Evolutionary conservation across 2,113 vertebrate genomes (phyloP), one percentile per base, ranked within the genome.

Genomic region (Erythrolamprus reginae): DNA sequence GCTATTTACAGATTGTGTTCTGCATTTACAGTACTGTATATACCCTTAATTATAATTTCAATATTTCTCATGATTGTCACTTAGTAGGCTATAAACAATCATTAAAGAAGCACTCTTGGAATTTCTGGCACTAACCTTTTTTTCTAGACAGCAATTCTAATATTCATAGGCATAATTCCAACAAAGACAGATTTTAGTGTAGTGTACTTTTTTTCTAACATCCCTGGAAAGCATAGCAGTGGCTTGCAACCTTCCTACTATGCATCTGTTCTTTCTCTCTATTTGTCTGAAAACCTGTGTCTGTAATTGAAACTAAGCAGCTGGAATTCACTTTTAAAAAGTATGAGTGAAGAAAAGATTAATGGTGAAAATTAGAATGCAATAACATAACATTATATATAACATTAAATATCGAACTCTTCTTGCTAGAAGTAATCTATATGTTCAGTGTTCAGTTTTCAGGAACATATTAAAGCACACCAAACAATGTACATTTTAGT

Each of bases 171-270:
- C 83, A 28, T 58, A 65, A 10, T 86, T 58, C 89, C 89, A 90
- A 13, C 10, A 56, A 26, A 65, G 89, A 42, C n/a, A 51, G 83
- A 85, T 90, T 85, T 83, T 90, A 26, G 55, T 85, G 61, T 84
- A 48, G 28, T 50, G 6, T 90, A 23, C 7, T 58, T 70, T 19
- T 42, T 52, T 13, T 3, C 38, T 48, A 65, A 47, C 89, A 90
- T 86, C 33, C 15, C 33, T 90, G 84, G 89, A 90, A 86, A 86
- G 84, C 50, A 86, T 28, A 53, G n/a, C 15, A 70, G 48, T 90
- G 17, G 50, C 48, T 90, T 51, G 8, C 33, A 52, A 45, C 84
- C 26, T 42, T 85, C 26, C 53, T 58, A 33, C 10, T 55, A 17
- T 48, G 10, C 7, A 21, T 90, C 82, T 38, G 19, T 28, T 12